phyloP scores from a whole-genome alignment of 2,888 invertebrate genomes.

The Coelopa pilipes region DNA sequence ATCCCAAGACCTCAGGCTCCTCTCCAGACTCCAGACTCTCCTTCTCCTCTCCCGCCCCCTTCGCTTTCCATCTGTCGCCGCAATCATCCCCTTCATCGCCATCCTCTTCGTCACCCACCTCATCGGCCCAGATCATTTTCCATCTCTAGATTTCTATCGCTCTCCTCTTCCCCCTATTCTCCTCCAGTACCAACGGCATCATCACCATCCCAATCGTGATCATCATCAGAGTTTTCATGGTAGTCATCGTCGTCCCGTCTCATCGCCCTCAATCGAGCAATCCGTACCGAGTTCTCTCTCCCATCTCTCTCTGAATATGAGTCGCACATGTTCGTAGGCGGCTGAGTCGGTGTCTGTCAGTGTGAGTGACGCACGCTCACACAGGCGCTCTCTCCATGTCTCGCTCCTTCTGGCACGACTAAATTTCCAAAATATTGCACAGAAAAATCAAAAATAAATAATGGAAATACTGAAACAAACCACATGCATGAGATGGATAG shows the following conservation, averaged over 20 bases:
- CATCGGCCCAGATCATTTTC: not conserved
- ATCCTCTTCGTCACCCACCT: not conserved
- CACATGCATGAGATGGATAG: too few relatives aligned
- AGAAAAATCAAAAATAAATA: not conserved
- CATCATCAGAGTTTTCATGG: not conserved
- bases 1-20: too few relatives aligned
- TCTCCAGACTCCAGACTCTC: too few relatives aligned
- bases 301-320: not conserved
- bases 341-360: not conserved
- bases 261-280: not conserved
- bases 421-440: not conserved
- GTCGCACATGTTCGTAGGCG: not conserved
- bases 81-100: not conserved
- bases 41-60: too few relatives aligned
- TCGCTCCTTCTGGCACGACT: slow-evolving; percentile 5
- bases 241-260: not conserved
- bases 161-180: too few relatives aligned
- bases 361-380: not conserved
- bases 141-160: too few relatives aligned
- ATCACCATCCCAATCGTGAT: not conserved
- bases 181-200: too few relatives aligned
- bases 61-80: too few relatives aligned
- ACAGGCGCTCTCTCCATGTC: not conserved
- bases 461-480: too few relatives aligned
- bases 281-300: not conserved